phyloP scores from a whole-genome alignment of 2,888 invertebrate genomes.

The Synanthedon formicaeformis region DNA sequence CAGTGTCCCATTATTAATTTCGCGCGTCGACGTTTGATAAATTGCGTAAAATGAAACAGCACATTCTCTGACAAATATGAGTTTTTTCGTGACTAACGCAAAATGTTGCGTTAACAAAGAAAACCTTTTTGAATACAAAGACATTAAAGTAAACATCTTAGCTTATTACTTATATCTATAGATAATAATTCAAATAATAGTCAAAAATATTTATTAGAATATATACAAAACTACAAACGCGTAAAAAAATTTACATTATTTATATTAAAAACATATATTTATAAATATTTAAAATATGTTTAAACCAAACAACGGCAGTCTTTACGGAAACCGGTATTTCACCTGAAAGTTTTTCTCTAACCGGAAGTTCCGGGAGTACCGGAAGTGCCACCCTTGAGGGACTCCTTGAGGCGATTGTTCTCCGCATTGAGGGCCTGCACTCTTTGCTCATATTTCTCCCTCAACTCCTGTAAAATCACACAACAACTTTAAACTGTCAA shows the following conservation, averaged over 20 bases:
- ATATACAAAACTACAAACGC: not conserved
- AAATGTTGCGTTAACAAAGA: no score
- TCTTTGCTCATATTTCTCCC: slow-evolving; percentile 76
- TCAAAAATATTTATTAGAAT: not conserved
- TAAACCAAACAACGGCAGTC: not conserved
- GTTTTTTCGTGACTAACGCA: not conserved
- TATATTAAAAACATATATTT: not conserved
- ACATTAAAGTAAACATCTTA: no score
- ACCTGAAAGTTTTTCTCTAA: not conserved
- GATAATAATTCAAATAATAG: no score
- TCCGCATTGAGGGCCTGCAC: slow-evolving; percentile 68
- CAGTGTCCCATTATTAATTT: not conserved
- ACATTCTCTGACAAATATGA: not conserved
- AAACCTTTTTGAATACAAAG: no score
- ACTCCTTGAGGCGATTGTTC: slow-evolving; percentile 50
- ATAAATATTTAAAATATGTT: not conserved
- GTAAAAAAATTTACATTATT: not conserved
- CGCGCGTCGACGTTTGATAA: not conserved
- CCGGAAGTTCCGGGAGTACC: not conserved
- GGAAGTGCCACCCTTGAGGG: slow-evolving; percentile 3
- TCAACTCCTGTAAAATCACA: slow-evolving; percentile 63
- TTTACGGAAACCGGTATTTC: not conserved
- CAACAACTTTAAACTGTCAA: not conserved
- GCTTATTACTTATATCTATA: no score
- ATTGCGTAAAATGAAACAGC: not conserved